These are phyloP conservation scores for Catocala sponsa DNA, from an alignment of 2,888 invertebrate species.

Conservation along the genomic window DNA sequence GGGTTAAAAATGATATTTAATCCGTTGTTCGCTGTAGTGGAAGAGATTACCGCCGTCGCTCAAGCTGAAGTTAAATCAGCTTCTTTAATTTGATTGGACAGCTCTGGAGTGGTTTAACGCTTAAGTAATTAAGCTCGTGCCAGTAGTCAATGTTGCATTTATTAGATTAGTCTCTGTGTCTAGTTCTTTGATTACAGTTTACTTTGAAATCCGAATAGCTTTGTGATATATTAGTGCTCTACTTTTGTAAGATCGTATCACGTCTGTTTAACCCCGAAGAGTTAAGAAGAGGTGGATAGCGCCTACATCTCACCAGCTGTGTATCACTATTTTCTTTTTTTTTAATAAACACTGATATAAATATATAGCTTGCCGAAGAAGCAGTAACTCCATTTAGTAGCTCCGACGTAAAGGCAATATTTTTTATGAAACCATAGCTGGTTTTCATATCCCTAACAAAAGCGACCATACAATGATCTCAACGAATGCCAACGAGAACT, in stretches of 20 bases:
- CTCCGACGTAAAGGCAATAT: background rate
- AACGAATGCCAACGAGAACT: slow-evolving; percentile 7
- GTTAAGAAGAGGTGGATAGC: no score
- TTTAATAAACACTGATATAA: background rate
- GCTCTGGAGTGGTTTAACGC: slow-evolving; percentile 6
- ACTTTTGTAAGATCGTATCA: no score
- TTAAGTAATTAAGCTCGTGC: slow-evolving; percentile 11
- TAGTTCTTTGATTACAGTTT: background rate
- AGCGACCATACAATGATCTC: background rate
- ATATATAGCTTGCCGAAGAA: background rate
- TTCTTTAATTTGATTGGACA: slow-evolving; percentile 17
- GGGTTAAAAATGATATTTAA: slow-evolving; percentile 18
- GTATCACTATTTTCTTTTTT: no score
- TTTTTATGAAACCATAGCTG: slow-evolving; percentile 1
- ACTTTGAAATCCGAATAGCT: background rate
- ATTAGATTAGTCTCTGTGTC: background rate
- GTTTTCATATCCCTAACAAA: slow-evolving; percentile 10
- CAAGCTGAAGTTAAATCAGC: slow-evolving; percentile 15
- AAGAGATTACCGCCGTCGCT: slow-evolving; percentile 14
- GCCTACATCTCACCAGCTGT: no score
- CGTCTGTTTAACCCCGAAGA: no score
- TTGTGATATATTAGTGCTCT: background rate
- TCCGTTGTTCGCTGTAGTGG: slow-evolving; percentile 8
- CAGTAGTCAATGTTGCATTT: background rate
- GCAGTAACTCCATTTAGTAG: background rate